Evolutionary conservation across 2,113 vertebrate genomes (phyloP).

Genomic region (Micronycteris hirsuta): DNA sequence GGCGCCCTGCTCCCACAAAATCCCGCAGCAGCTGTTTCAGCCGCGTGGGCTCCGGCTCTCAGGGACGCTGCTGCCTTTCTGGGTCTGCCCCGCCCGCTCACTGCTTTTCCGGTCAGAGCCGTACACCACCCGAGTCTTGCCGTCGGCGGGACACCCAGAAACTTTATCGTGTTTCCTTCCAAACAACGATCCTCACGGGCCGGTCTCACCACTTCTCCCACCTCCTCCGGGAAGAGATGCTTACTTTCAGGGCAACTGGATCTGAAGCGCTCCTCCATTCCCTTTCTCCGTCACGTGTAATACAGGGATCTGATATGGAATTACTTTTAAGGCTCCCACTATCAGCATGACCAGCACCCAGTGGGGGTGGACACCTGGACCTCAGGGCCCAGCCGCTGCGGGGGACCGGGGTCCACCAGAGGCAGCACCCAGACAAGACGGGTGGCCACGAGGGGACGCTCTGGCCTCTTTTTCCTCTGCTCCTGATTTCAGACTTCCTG

Average conservation of each 20-base stretch:
- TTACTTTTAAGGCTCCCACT: not conserved
- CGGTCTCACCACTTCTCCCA: not conserved
- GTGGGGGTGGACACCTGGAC: not conserved
- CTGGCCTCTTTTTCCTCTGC: not conserved
- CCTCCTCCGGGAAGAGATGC: not conserved
- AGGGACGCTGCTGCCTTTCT: not conserved
- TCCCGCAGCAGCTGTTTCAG: not conserved
- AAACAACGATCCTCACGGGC: not conserved
- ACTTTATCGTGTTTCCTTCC: not conserved
- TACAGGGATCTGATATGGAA: not conserved
- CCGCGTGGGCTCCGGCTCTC: not conserved
- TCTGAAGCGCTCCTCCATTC: not conserved
- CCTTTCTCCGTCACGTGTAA: not conserved
- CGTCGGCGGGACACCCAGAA: not conserved
- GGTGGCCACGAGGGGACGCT: not conserved
- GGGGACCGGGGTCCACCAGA: not conserved
- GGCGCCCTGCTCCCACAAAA: not conserved
- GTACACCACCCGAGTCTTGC: not conserved
- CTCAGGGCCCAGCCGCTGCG: not conserved
- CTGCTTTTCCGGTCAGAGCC: not conserved
- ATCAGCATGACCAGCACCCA: too few species aligned
- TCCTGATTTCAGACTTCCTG: not conserved
- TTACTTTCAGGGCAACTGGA: not conserved
- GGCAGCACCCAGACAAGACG: rapidly evolving
- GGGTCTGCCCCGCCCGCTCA: not conserved